phyloP scores from a whole-genome alignment of 2,113 vertebrate species.

The Cinclus mexicanus region DNA sequence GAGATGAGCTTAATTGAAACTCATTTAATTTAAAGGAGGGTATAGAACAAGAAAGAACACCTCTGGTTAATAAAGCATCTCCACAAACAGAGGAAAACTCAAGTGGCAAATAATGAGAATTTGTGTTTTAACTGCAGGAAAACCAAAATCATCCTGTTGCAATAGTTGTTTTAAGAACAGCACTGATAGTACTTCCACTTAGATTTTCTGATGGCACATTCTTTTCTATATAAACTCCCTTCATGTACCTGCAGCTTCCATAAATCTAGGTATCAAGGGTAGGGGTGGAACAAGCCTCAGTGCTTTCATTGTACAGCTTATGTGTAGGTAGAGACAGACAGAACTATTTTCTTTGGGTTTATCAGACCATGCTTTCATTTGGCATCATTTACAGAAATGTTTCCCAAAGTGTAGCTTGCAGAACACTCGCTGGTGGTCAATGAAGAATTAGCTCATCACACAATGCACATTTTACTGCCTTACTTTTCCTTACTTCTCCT shows the following conservation, averaged over 20 bases:
- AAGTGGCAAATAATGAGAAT: not conserved
- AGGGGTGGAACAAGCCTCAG: not conserved
- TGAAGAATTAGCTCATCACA: not conserved
- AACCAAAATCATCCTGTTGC: not conserved
- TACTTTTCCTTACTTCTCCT: not conserved
- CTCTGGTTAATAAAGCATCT: not conserved
- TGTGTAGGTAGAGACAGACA: not conserved
- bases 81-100: not conserved
- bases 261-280: not conserved
- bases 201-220: not conserved
- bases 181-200: not conserved
- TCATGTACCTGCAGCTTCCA: not conserved
- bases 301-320: not conserved
- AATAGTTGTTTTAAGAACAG: not conserved
- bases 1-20: not conserved
- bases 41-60: constrained; percentile 8
- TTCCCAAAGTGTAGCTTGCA: not conserved
- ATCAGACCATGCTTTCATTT: not conserved
- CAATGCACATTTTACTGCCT: not conserved
- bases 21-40: not conserved
- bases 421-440: not conserved
- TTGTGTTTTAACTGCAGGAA: not conserved
- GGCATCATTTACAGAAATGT: not conserved
- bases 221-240: not conserved
- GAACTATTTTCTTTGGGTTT: not conserved